Evolutionary conservation across 2,888 invertebrate genomes (phyloP).

Genomic region (Caenorhabditis sp.): DNA sequence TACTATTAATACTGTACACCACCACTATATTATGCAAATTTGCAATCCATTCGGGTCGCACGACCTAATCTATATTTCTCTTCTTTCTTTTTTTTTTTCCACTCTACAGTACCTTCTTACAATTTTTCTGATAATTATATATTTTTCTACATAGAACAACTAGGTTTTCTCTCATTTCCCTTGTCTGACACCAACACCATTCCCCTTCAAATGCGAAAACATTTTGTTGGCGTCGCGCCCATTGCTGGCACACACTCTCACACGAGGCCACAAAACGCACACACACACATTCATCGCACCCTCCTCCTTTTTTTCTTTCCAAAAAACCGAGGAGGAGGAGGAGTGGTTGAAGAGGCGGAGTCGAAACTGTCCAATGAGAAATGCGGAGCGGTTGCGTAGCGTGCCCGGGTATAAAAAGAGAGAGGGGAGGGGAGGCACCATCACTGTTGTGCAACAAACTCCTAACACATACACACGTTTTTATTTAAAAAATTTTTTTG

Average conservation of each 20-base stretch:
- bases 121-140: no score
- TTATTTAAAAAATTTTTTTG: background rate
- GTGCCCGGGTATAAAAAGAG: conserved; percentile 41
- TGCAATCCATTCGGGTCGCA: background rate
- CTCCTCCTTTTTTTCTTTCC: conserved; percentile 17
- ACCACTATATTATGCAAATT: background rate
- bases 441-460: background rate
- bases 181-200: no score
- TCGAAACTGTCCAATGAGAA: conserved; percentile 28
- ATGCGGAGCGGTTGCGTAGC: conserved; percentile 39
- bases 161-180: no score
- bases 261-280: conserved; percentile 5
- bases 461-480: background rate
- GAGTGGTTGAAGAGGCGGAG: conserved; percentile 21
- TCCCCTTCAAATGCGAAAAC: no score
- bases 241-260: background rate
- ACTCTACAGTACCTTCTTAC: no score
- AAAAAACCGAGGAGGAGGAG: conserved; percentile 5
- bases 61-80: background rate
- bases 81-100: background rate
- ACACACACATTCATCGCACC: conserved; percentile 13
- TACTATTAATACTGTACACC: no score
- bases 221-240: background rate
- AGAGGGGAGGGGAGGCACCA: conserved; percentile 21
- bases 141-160: no score